Evolutionary conservation across 2,888 invertebrate species (phyloP), one percentile per base, ranked within the genome.

Genomic region (Spicauda simplicius): DNA sequence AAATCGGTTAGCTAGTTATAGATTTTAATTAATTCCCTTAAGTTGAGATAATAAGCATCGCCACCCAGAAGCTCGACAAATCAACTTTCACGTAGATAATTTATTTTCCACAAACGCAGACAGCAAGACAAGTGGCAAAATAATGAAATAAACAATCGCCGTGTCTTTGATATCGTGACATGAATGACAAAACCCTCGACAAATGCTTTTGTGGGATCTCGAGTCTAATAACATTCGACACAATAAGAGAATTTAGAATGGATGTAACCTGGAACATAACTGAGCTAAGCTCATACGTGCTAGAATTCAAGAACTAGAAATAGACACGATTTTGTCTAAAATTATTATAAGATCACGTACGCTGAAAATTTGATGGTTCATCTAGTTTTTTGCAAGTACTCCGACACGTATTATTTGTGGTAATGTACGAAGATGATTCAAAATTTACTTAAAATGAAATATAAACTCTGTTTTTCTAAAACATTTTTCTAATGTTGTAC

Each of bases 131-230:
- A 67, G 77, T 77, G 70, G 74, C 77, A 74, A 75, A 77, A 74
- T 78, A 78, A 77, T 80, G 73, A 81, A 77, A 71, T 60, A 69
- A 71, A 69, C 64, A 60, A 54, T 67, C 25, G 61, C 61, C 48
- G 56, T 52, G 67, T 69, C 83, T 83, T 83, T 83, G 83, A 83
- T 83, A 80, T 73, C 69, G 63, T 64, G 68, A 76, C 75, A 76
- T 67, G 77, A 80, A 73, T 71, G 72, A 80, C 78, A 80, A 82
- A 80, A 82, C 75, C 68, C 76, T 69, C 74, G 63, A 65, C 75
- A 61, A 67, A 67, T 61, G 65, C 73, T 72, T 72, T 70, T 67
- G 71, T 70, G 56, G 67, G 56, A 55, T 66, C 60, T 5, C 61
- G 56, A 67, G 56, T 67, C 61, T 61, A 67, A 67, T 61, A 67